phyloP scores from a whole-genome alignment of 2,797 vertebrate species.

The Phalloptychus januarius region DNA sequence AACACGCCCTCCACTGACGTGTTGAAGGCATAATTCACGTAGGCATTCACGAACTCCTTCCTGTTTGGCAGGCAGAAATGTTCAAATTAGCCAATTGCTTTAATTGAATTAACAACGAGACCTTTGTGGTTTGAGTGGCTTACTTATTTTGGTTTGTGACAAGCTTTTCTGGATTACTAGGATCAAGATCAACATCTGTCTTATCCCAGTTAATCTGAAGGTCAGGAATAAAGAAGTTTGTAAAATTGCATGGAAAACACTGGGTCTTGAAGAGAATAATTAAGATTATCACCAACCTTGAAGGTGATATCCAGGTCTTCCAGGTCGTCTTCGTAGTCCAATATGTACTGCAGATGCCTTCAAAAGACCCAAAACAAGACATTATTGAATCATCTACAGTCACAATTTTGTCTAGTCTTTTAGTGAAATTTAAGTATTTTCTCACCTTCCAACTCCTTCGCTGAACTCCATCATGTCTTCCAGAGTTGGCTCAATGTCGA shows the following conservation, averaged over 20 bases:
- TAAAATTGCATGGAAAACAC: not conserved
- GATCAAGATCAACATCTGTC: slow-evolving; percentile 66
- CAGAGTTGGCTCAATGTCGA: slow-evolving; percentile 84
- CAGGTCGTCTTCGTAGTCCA: slow-evolving; percentile 83
- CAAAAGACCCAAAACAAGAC: not conserved
- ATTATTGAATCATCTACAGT: not conserved
- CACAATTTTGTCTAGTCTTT: not conserved
- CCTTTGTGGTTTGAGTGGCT: slow-evolving; percentile 2
- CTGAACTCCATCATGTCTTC: slow-evolving; percentile 89
- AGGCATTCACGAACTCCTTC: slow-evolving; percentile 88
- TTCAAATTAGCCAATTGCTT: not conserved
- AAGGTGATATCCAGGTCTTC: slow-evolving; percentile 81
- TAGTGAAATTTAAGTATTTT: not conserved
- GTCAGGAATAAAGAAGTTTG: not conserved
- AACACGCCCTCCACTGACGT: slow-evolving; percentile 86
- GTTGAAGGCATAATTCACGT: slow-evolving; percentile 87
- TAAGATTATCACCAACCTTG: slow-evolving; percentile 75
- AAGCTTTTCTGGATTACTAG: slow-evolving; percentile 56
- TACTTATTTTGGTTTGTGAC: slow-evolving; percentile 76
- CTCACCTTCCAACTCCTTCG: slow-evolving; percentile 81
- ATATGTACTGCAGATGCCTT: slow-evolving; percentile 85
- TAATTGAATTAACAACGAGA: not conserved
- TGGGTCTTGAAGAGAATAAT: not conserved
- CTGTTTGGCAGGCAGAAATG: slow-evolving; percentile 59
- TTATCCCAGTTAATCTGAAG: slow-evolving; percentile 68